phyloP scores from a whole-genome alignment of 37 sponge, comb jelly and placozoan genomes.

The Mnemiopsis leidyi region DNA sequence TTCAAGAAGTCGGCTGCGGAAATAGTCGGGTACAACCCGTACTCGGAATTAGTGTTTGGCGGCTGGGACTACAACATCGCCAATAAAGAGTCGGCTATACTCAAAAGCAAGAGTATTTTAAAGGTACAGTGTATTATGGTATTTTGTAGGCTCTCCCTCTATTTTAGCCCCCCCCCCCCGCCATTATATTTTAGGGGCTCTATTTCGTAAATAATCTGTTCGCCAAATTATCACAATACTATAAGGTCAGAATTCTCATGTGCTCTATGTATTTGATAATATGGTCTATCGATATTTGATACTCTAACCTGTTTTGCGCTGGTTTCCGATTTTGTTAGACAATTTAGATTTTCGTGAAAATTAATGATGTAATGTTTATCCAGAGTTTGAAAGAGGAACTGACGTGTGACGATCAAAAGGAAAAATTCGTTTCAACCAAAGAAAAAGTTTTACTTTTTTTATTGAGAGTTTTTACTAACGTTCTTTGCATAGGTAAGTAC shows the following conservation, averaged over 20 bases:
- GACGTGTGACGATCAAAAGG: not conserved
- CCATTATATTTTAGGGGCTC: too few species aligned
- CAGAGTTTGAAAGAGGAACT: not conserved
- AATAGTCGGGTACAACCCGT: slow-evolving; percentile 2
- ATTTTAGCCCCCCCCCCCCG: too few species aligned
- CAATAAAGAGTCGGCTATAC: not conserved
- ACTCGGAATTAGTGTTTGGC: not conserved
- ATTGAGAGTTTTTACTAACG: not conserved
- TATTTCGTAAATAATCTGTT: too few species aligned
- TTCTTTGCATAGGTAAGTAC: not conserved
- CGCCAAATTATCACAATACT: too few species aligned
- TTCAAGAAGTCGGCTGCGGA: not conserved
- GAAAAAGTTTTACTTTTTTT: not conserved
- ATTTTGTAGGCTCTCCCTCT: not conserved
- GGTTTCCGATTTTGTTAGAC: too few species aligned
- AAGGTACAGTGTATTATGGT: not conserved
- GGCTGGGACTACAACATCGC: slow-evolving; percentile 11
- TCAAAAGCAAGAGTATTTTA: not conserved
- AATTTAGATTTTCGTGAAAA: too few species aligned
- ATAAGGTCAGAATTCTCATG: too few species aligned
- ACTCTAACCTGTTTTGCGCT: too few species aligned
- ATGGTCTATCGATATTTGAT: too few species aligned
- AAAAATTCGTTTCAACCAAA: not conserved
- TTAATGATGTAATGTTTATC: too few species aligned
- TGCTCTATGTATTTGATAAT: too few species aligned